Base-by-base conservation (phyloP, 2,113 vertebrate genomes). In the Ovibos moschatus region DNA sequence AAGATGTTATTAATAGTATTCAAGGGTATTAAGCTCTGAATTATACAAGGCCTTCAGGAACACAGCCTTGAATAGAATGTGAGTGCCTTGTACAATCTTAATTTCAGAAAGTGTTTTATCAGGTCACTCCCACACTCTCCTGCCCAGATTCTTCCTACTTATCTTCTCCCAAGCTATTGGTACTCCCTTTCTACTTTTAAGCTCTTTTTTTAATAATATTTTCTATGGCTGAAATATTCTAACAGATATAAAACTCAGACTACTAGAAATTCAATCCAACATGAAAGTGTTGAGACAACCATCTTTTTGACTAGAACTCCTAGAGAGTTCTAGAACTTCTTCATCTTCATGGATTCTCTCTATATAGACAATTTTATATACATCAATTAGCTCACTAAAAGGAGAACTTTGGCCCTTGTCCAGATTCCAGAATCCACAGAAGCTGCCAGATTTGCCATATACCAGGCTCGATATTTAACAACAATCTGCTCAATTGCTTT, bases 171-270 rank as follows among this genome's bases (percentile, higher is more conserved):
- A 21, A 15, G 25, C 36, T 50, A n/a, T n/a, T 14, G 93, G 13
- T 33, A 84, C 9, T 57, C 50, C 19, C 92, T 90, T 94, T 93
- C 88, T 92, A 94, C 89, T 90, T 81, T 95, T 76, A 96, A 92
- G 47, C 16, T 86, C 40, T 88, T 87, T 76, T 53, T 74, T 71
- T 8, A 76, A 82, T 92, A 17, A 81, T 58, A 87, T 45, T 89
- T 19, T 95, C 28, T 76, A 53, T 78, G 67, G 23, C 78, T 91
- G 30, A n/a, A 91, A 96, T 82, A 89, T 50, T 89, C 27, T 85
- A 95, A 83, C 30, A 23, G 28, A 94, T 87, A 87, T 33, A 94
- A 76, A 82, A 45, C 53, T 98, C 33, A 82, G 60, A 84, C 43
- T 92, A 43, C 13, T 74, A 14, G 60, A 81, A 19, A 19, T 82